Evolutionary conservation across 92 coral and sea anemone species (phyloP).

Genomic region (Parazoanthus swiftii): DNA sequence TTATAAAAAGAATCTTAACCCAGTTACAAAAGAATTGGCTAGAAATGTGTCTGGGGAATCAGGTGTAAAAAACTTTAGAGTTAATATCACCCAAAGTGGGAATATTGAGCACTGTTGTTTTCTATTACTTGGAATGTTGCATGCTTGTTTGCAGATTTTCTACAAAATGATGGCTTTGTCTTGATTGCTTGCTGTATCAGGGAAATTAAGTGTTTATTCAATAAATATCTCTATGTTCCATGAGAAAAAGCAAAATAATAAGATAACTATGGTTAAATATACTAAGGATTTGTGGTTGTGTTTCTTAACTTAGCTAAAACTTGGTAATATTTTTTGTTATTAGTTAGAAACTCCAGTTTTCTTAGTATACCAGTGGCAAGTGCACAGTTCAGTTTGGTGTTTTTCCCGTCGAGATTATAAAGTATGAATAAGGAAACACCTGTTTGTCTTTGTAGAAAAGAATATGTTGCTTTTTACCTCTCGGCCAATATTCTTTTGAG

Average conservation of each 20-base stretch:
- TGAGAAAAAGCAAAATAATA: background rate
- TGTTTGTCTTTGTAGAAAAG: background rate
- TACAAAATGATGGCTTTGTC: too few species aligned
- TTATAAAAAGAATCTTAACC: too few species aligned
- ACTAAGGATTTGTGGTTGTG: background rate
- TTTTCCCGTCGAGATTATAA: too few species aligned
- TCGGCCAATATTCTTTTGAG: background rate
- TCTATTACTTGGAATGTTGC: background rate
- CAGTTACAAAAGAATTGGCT: background rate
- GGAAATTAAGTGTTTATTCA: too few species aligned
- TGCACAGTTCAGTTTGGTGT: too few species aligned
- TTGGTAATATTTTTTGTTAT: too few species aligned
- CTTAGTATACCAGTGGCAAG: background rate
- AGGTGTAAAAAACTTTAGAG: background rate
- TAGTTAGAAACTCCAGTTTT: background rate
- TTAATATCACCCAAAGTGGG: background rate
- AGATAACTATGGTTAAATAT: background rate
- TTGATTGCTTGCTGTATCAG: too few species aligned
- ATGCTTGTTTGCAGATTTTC: background rate
- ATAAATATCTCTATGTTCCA: background rate
- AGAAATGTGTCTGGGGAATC: too few species aligned
- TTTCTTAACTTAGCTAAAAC: background rate
- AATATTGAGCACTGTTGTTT: background rate
- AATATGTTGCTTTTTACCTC: background rate
- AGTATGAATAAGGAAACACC: too few species aligned